Evolutionary conservation across 2,797 vertebrate genomes (phyloP).

Genomic region (Molossus molossus): DNA sequence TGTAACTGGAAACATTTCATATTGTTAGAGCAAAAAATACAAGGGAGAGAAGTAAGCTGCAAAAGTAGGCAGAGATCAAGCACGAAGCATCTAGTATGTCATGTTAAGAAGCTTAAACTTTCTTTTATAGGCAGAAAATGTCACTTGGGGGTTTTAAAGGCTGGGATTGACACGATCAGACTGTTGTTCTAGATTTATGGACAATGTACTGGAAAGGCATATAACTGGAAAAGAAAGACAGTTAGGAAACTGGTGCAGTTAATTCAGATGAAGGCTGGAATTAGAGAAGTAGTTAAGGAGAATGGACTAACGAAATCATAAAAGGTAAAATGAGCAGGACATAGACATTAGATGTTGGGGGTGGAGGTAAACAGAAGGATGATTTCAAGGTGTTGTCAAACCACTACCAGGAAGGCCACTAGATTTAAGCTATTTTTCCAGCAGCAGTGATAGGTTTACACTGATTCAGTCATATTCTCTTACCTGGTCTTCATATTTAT

Average conservation of each 20-base stretch:
- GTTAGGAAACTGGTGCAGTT: slow-evolving; percentile 62
- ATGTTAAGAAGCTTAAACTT: neutral
- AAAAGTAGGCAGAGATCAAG: neutral
- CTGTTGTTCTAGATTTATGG: slow-evolving; percentile 40
- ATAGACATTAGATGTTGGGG: neutral
- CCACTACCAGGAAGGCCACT: slow-evolving; percentile 22
- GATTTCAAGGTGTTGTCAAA: slow-evolving; percentile 38
- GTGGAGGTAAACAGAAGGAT: neutral
- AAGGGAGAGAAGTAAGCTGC: slow-evolving; percentile 4
- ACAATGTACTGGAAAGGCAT: neutral
- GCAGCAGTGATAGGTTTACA: slow-evolving; percentile 41
- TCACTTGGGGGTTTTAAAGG: slow-evolving; percentile 40
- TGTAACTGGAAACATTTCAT: slow-evolving; percentile 39
- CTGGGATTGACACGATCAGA: neutral
- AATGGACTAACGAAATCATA: slow-evolving; percentile 45
- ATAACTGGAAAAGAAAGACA: slow-evolving; percentile 46
- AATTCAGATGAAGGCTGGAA: slow-evolving; percentile 47
- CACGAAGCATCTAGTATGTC: neutral
- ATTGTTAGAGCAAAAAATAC: slow-evolving; percentile 40
- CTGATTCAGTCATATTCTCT: neutral
- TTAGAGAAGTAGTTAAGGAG: neutral
- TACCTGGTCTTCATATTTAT: slow-evolving; percentile 26
- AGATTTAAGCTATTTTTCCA: slow-evolving; percentile 42
- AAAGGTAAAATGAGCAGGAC: slow-evolving; percentile 42
- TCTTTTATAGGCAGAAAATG: neutral